These are phyloP conservation scores for Agriopis leucophaearia DNA, from an alignment of 2,888 invertebrate species.

Conservation along the genomic window DNA sequence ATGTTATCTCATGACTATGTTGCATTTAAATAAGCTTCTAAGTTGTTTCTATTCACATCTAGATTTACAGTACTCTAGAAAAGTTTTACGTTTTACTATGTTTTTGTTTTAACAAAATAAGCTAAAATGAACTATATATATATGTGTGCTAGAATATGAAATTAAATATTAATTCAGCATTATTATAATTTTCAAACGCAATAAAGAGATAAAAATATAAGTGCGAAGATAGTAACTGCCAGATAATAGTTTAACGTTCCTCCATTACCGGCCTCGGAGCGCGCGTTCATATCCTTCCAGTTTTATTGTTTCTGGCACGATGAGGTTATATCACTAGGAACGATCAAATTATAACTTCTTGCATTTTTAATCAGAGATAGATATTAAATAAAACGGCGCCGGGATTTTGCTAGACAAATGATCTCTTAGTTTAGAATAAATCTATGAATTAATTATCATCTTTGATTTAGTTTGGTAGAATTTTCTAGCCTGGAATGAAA, in stretches of 20 bases:
- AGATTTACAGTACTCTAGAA: no score
- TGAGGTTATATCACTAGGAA: not conserved
- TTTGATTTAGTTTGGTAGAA: no score
- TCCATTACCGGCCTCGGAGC: conserved; percentile 19
- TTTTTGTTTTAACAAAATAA: no score
- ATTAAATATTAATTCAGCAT: not conserved
- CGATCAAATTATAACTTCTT: not conserved
- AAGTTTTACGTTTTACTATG: no score
- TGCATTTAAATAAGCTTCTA: no score
- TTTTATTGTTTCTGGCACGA: conserved; percentile 24
- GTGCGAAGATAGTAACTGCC: not conserved
- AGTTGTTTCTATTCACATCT: no score
- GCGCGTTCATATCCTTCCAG: conserved; percentile 13
- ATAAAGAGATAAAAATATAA: no score
- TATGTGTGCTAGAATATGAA: no score
- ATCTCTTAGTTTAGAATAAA: not conserved
- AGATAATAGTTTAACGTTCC: conserved; percentile 14
- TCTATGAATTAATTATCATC: not conserved
- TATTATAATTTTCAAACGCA: not conserved
- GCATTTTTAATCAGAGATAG: conserved; percentile 3
- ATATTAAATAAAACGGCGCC: not conserved
- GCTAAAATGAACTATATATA: no score
- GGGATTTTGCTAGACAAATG: not conserved
- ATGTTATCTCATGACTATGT: no score
- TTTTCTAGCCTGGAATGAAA: no score